These are phyloP conservation scores for Beris chalybata DNA, from an alignment of 2,888 invertebrate genomes.

Conservation along the genomic window DNA sequence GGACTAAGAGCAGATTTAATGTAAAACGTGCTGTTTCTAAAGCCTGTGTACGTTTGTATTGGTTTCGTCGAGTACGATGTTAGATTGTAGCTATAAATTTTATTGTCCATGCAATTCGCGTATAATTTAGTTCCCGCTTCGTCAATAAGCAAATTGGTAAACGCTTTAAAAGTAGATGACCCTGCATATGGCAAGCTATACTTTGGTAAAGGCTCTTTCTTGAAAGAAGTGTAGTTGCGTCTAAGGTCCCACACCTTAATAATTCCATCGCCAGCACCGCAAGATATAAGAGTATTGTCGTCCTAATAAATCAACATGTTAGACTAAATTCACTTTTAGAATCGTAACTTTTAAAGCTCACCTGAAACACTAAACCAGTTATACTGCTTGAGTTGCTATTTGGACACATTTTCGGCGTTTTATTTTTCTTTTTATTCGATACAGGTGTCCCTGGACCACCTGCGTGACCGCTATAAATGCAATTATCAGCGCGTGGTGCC, in stretches of 20 bases:
- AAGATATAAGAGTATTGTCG: slow-evolving; percentile 75
- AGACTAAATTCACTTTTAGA: neutral
- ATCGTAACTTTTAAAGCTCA: slow-evolving; percentile 31
- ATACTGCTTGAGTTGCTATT: slow-evolving; percentile 70
- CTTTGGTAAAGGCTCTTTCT: slow-evolving; percentile 71
- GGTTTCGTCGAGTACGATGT: slow-evolving; percentile 69
- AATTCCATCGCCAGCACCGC: slow-evolving; percentile 83
- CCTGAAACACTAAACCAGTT: slow-evolving; percentile 81
- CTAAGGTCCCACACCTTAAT: slow-evolving; percentile 88
- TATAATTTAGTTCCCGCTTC: slow-evolving; percentile 69
- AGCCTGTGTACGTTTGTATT: slow-evolving; percentile 68
- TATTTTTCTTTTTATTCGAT: slow-evolving; percentile 57
- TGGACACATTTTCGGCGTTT: slow-evolving; percentile 56
- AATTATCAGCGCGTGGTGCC: slow-evolving; percentile 69
- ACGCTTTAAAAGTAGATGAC: slow-evolving; percentile 68
- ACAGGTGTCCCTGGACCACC: slow-evolving; percentile 59
- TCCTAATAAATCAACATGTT: slow-evolving; percentile 59
- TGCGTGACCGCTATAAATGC: slow-evolving; percentile 60
- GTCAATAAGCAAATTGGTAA: slow-evolving; percentile 77
- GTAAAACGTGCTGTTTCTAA: slow-evolving; percentile 80
- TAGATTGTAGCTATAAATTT: slow-evolving; percentile 83
- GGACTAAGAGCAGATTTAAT: slow-evolving; percentile 81
- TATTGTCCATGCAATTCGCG: slow-evolving; percentile 85
- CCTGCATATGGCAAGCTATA: slow-evolving; percentile 75
- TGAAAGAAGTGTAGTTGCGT: slow-evolving; percentile 73